Conservation (phyloP, 35 echinoderm and acorn worm genomes). For the Patiria miniata region DNA sequence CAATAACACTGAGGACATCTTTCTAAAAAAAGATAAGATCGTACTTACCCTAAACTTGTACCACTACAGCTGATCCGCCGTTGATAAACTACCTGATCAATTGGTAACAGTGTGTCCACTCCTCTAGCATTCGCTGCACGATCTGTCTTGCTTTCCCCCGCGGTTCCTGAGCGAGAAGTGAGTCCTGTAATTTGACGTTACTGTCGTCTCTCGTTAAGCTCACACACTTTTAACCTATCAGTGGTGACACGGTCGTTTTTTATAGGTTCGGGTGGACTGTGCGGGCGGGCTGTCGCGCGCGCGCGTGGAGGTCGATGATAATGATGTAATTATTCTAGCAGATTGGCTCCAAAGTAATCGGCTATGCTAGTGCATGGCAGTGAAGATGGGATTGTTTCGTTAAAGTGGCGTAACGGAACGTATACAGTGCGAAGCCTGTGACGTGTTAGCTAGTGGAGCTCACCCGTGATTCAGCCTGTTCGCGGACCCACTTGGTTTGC, state of each 20-base stretch:
- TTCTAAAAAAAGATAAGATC: too few relatives aligned
- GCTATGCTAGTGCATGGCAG: neutral
- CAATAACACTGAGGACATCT: too few relatives aligned
- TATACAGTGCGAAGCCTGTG: neutral
- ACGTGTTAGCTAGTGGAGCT: neutral
- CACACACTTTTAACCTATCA: slow-evolving; percentile 31
- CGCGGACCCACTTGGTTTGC: too few relatives aligned
- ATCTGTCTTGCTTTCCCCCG: neutral
- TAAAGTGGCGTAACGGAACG: slow-evolving; percentile 14
- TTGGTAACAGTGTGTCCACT: neutral
- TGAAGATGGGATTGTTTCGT: neutral
- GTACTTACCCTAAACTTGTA: neutral
- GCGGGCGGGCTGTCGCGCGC: slow-evolving; percentile 10
- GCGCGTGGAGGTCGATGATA: neutral
- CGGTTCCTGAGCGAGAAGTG: neutral
- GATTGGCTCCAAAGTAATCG: neutral
- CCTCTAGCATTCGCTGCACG: neutral
- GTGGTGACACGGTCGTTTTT: neutral
- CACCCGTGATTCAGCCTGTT: neutral
- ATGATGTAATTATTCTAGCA: slow-evolving; percentile 3
- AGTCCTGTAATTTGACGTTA: neutral
- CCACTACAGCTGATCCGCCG: neutral
- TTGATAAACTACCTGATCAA: neutral
- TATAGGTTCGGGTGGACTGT: neutral
- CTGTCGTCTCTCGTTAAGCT: neutral